phyloP scores from a whole-genome alignment of 2,113 vertebrate genomes.

The Strix uralensis region DNA sequence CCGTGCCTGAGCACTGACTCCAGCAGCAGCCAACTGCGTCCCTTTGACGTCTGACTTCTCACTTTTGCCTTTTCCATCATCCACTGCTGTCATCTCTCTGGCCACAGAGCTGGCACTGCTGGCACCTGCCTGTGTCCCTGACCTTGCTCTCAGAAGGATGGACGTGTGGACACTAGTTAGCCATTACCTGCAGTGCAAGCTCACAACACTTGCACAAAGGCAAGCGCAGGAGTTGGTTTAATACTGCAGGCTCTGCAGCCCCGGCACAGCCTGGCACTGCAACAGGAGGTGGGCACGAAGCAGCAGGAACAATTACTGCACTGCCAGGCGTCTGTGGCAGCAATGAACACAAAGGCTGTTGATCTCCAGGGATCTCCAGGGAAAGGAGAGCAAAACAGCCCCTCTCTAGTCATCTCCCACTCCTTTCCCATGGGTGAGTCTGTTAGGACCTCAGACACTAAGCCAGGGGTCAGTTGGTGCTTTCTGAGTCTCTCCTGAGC shows the following conservation, averaged over 20 bases:
- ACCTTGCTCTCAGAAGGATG: background rate
- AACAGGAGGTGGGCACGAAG: background rate
- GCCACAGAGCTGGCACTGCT: background rate
- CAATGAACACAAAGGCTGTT: background rate
- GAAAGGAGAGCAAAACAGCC: background rate
- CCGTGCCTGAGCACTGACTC: fast-evolving
- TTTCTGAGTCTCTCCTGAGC: background rate
- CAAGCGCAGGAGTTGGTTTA: fast-evolving
- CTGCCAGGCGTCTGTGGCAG: background rate
- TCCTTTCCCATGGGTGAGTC: background rate
- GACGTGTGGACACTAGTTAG: fast-evolving
- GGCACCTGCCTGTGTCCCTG: fast-evolving
- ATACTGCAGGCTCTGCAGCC: background rate
- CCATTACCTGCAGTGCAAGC: background rate
- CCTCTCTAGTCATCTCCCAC: background rate
- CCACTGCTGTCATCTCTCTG: too few relatives aligned
- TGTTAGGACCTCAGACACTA: background rate
- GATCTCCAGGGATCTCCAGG: background rate
- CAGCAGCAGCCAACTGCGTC: background rate
- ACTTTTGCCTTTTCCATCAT: background rate
- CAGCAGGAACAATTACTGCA: background rate
- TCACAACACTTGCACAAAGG: background rate
- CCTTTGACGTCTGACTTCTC: background rate
- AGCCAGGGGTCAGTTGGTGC: background rate
- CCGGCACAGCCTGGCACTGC: background rate